Conservation (phyloP, 2,888 invertebrate species). For the Apomyelois bistriatella region DNA sequence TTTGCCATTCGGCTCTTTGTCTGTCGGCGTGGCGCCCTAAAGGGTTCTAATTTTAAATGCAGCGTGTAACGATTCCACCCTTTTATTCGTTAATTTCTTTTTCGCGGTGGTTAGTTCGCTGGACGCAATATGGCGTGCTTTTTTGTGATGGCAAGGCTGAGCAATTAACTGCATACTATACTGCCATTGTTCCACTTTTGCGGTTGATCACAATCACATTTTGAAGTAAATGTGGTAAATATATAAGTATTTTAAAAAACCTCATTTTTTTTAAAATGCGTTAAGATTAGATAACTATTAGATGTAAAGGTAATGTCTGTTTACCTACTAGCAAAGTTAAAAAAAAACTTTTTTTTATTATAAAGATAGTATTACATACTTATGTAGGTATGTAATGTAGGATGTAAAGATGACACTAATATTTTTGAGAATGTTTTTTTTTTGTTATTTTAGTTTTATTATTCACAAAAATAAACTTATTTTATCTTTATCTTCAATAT, state of each 20-base stretch:
- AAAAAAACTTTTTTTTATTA: no score
- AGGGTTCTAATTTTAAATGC: constrained; percentile 79
- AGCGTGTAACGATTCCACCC: constrained; percentile 74
- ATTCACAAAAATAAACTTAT: no score
- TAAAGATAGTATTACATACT: no score
- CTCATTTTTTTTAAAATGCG: background rate
- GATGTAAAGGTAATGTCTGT: no score
- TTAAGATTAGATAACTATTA: no score
- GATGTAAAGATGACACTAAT: no score
- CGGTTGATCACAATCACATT: constrained; percentile 57
- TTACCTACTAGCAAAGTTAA: no score
- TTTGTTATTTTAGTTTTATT: no score
- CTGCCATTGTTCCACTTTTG: constrained; percentile 60
- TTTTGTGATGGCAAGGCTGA: constrained; percentile 67
- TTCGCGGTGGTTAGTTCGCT: constrained; percentile 74
- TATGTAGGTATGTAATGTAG: no score
- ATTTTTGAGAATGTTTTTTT: no score
- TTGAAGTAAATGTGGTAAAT: constrained; percentile 16
- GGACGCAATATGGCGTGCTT: constrained; percentile 75
- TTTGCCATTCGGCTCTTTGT: constrained; percentile 78
- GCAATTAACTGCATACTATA: constrained; percentile 69
- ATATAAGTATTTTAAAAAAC: background rate
- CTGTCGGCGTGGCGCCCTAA: constrained; percentile 79
- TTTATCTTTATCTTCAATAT: no score
- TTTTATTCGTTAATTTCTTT: constrained; percentile 75